Base-by-base conservation (phyloP, 2,113 vertebrate species). In the Ornithorhynchus anatinus region DNA sequence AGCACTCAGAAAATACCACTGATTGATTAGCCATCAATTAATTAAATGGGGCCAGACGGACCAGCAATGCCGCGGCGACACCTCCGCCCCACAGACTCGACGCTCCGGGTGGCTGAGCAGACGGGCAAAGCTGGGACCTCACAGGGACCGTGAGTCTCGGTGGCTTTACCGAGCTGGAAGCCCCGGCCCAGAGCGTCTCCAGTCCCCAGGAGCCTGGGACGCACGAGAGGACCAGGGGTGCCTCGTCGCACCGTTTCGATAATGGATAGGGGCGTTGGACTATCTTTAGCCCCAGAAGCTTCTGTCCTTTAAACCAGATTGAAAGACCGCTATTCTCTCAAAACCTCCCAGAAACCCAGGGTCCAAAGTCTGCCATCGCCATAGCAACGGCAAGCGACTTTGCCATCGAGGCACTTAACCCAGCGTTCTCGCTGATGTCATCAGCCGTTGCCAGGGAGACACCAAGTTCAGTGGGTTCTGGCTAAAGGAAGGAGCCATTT, bases 381-480 rank as follows among this genome's bases (percentile, higher is more conserved):
- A 69, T 45, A 44, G 82, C 69, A 79, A 81, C 72, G 67, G 57
- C 2, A 0, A 5, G 8, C 42, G 50, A 51, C 64, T 23, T 43
- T 19, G 44, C 2, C 13, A 43, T 33, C 19, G 52, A 77, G 66
- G 62, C 10, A 20, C 69, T 64, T 80, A 83, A 81, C 80, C 80
- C 66, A 72, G 66, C 38, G 7, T 52, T 39, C 9, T 54, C 39
- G 51, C 75, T 77, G 80, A 75, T 53, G 63, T 77, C 75, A 79
- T 61, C 60, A 72, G 63, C 69, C 37, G 75, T 87, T 75, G 70
- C 78, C 58, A 0, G 78, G 80, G 70, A 80, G 77, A 85, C 83
- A 3, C 0, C 9, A 52, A 29, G 14, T 44, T 68, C 66, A 2
- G 62, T 25, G 33, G 51, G 59, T 54, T 58, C 38, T 6, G 44